Evolutionary conservation across 2,797 vertebrate genomes (phyloP).

Genomic region (Eulemur coronatus): DNA sequence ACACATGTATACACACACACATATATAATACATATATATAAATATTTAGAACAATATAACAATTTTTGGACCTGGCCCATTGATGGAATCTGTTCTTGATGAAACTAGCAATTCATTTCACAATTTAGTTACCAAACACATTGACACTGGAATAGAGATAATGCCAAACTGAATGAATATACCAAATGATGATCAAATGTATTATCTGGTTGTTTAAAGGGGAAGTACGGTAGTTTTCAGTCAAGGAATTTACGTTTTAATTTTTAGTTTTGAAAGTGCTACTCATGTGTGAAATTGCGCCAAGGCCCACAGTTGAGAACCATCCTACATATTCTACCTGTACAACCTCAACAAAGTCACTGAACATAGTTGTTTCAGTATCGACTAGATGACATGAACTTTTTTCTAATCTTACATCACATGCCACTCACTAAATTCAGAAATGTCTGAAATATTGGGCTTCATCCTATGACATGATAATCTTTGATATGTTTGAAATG

Average conservation of each 20-base stretch:
- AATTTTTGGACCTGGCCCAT: neutral
- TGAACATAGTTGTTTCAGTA: neutral
- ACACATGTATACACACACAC: neutral
- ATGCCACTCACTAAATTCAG: neutral
- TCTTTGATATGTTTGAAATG: neutral
- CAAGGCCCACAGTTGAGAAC: neutral
- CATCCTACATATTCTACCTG: neutral
- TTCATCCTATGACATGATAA: neutral
- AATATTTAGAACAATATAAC: neutral
- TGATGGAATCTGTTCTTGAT: neutral
- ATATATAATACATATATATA: neutral
- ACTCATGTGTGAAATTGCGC: neutral
- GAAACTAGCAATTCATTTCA: neutral
- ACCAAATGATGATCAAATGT: neutral
- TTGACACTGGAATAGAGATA: neutral
- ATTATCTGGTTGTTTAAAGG: neutral
- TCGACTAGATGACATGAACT: neutral
- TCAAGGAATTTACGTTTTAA: neutral
- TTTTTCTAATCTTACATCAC: neutral
- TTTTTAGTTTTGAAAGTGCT: neutral
- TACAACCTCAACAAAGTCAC: neutral
- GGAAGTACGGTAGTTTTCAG: neutral
- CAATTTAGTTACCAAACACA: neutral
- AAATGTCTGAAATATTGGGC: neutral
- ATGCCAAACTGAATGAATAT: neutral